Evolutionary conservation across 1,140 invertebrate genomes (phyloP), one percentile per base, ranked within the genome.

Genomic region (Pararge aegeria): DNA sequence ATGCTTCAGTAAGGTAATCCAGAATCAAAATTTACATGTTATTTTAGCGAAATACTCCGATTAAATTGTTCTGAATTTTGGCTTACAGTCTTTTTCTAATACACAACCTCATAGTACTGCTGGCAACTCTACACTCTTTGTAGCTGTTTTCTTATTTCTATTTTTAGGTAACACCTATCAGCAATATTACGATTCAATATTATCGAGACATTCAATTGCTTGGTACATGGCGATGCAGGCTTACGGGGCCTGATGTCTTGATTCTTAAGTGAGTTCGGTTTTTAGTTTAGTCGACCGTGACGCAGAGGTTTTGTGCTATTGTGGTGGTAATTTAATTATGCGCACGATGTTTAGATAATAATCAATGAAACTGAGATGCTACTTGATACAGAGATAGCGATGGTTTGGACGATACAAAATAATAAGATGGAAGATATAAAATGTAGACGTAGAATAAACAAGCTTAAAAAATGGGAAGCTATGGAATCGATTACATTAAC

Each of bases 181-280:
- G 5, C 27, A 27, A n/a, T n/a, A n/a, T n/a, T n/a, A n/a, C n/a
- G n/a, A n/a, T n/a, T n/a, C n/a, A n/a, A n/a, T n/a, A n/a, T n/a
- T 34, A 12, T 12, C 12, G 24, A 24, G 2, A 24, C 24, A 24
- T 4, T n/a, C 24, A 4, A 4, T 24, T 7, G 24, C 3, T 24
- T 24, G 3, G 24, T 24, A 24, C 7, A 50, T 16, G 27, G 51
- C 53, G 48, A 37, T 40, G 24, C 42, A 54, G 5, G 57, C 34
- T 61, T 38, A 37, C 44, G 55, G 62, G 56, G 48, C 44, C 63
- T 72, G 70, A 72, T 63, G 57, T 69, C 70, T 72, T 72, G 70
- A 72, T 72, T 64, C 58, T 51, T 44, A n/a, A n/a, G 7, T 34
- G 30, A 34, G 30, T 12, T 34, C 30, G 10, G 30, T 34, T 34